A percentile compares a stretch with the other conserved stretches of the same genome.
phyloP scores from a whole-genome alignment of 2,797 vertebrate species.

The Petrocephalus sullivani region DNA sequence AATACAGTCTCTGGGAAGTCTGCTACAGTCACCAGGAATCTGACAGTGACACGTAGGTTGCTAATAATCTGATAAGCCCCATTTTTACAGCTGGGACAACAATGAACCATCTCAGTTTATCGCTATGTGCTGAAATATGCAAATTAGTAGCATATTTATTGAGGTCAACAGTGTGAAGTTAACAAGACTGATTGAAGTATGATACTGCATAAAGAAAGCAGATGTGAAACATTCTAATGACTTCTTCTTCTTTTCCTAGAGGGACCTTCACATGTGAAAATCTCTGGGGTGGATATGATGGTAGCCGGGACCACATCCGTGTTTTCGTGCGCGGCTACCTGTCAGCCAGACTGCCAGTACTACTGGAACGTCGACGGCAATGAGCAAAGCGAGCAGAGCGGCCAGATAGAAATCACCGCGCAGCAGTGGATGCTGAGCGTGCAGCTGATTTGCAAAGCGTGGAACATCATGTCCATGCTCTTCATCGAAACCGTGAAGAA shows the following conservation, averaged over 20 bases:
- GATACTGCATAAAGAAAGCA: not conserved
- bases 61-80: not conserved
- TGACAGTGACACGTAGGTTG: slow-evolving; percentile 39
- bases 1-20: slow-evolving; percentile 42
- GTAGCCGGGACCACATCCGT: not conserved
- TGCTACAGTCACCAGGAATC: not conserved
- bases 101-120: not conserved
- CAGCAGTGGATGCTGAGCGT: slow-evolving; percentile 29
- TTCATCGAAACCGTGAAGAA: not conserved
- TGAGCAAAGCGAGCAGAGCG: not conserved
- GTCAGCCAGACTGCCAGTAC: slow-evolving; percentile 40
- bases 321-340: slow-evolving; percentile 34
- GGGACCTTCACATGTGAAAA: not conserved
- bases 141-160: not conserved
- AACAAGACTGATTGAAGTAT: not conserved
- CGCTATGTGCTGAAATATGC: not conserved
- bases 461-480: not conserved
- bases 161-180: not conserved
- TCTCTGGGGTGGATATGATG: not conserved
- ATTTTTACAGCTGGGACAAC: not conserved
- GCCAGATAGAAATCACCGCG: slow-evolving; percentile 29
- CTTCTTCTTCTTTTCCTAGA: not conserved
- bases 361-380: slow-evolving; percentile 13
- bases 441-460: slow-evolving; percentile 39
- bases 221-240: not conserved